phyloP scores from a whole-genome alignment of 1,140 invertebrate species.

The Ruditapes philippinarum region DNA sequence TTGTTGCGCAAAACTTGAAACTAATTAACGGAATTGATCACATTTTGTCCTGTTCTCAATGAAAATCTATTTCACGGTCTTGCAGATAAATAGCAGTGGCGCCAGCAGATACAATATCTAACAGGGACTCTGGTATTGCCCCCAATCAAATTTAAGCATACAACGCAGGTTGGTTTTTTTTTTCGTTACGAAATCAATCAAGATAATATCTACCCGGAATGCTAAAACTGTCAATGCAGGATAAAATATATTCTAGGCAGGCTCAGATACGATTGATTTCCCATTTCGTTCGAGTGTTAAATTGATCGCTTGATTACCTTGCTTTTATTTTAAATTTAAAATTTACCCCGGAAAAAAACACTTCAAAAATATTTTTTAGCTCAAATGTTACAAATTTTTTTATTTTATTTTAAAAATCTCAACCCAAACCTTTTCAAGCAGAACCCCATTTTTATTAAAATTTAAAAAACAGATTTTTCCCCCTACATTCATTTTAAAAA shows the following conservation, averaged over 20 bases:
- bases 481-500: not conserved
- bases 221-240: slow-evolving; percentile 50
- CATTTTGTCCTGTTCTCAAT: slow-evolving; percentile 34
- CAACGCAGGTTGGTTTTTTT: not conserved
- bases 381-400: not conserved
- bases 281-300: slow-evolving; percentile 60
- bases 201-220: slow-evolving; percentile 45
- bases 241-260: slow-evolving; percentile 54
- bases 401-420: slow-evolving; percentile 50
- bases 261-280: slow-evolving; percentile 59
- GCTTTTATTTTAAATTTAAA: slow-evolving; percentile 60
- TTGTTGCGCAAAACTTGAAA: slow-evolving; percentile 30
- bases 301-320: slow-evolving; percentile 57
- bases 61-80: slow-evolving; percentile 38
- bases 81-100: slow-evolving; percentile 35
- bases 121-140: not conserved
- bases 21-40: slow-evolving; percentile 45
- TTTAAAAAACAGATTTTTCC: not conserved
- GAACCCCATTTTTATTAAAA: not conserved
- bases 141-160: slow-evolving; percentile 31
- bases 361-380: slow-evolving; percentile 47
- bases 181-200: slow-evolving; percentile 52
- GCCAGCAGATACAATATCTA: slow-evolving; percentile 38
- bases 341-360: slow-evolving; percentile 52
- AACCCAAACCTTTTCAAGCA: not conserved